Base-by-base conservation (phyloP, 2,888 invertebrate genomes). In the Trachelus stipa region DNA sequence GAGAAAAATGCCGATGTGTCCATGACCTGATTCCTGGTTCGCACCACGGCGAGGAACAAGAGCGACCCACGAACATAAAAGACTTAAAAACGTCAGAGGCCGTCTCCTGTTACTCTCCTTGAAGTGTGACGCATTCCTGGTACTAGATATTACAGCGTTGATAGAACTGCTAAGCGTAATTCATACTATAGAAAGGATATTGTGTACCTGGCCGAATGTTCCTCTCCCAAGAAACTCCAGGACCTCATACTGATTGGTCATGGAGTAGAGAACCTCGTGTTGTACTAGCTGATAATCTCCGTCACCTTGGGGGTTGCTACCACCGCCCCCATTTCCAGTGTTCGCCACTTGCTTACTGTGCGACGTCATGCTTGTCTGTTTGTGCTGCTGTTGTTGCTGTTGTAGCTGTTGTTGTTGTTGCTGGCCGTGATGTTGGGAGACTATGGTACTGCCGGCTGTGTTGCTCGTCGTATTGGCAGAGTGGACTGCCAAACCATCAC, bases 211-310 rank as follows among this genome's bases (percentile, higher is more conserved):
- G 84, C 99, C 99, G 93, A 99, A 99, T 86, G 99, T 99, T 89
- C 99, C 99, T 87, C 99, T 96, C 87, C 99, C 99, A 90, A 99
- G 95, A 93, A 99, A 99, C 93, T 99, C 99, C 92, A 99, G 94
- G 90, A 99, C 99, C 94, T 98, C 94, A 92, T 96, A 99, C 93
- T 98, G 97, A 89, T 98, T 98, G 89, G 97, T 97, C 94, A 98
- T 96, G 87, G 99, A 99, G 93, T 97, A 98, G 90, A 99, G 95
- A 86, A 98, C 96, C 94, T 99, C 99, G 93, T 99, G 99, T 92
- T 99, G 98, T 85, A 99, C 98, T 92, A 99, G 94, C 93, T 98
- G 98, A 93, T 99, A 99, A 94, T 99, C 99, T 83, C 99, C 99
- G 93, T 99, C 99, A 90, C 93, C 92, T 90, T 93, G 92, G 87